phyloP scores from a whole-genome alignment of 2,113 vertebrate species.

The Tylochromis polylepis region DNA sequence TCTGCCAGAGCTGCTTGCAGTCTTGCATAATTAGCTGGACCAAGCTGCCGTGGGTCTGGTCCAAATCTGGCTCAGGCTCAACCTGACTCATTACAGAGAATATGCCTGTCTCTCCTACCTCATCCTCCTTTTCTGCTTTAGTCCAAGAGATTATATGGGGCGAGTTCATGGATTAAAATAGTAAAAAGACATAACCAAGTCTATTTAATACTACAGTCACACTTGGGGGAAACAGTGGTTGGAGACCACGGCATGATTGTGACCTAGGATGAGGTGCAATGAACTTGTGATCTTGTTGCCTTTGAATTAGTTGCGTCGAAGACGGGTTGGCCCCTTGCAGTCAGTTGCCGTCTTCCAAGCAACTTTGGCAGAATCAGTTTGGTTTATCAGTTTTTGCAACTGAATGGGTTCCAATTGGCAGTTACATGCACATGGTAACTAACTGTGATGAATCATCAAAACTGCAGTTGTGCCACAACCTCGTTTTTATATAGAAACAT shows the following conservation, averaged over 20 bases:
- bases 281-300: background rate
- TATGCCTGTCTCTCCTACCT: conserved; percentile 18
- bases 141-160: background rate
- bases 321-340: background rate
- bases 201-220: background rate
- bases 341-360: background rate
- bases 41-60: conserved; percentile 7
- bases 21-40: conserved; percentile 59
- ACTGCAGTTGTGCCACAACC: background rate
- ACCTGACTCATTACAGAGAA: conserved; percentile 51
- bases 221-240: background rate
- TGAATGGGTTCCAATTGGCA: background rate
- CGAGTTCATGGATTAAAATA: background rate
- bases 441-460: background rate
- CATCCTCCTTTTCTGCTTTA: conserved; percentile 5
- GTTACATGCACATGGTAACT: background rate
- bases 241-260: background rate
- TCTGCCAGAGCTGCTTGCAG: conserved; percentile 33
- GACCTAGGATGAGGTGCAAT: background rate
- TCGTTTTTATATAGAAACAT: background rate
- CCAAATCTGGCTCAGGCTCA: conserved; percentile 48
- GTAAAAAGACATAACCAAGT: conserved; percentile 1
- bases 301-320: background rate
- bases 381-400: background rate
- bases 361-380: background rate